Evolutionary conservation across 2,797 vertebrate genomes (phyloP).

Genomic region (Scarus forsteni): DNA sequence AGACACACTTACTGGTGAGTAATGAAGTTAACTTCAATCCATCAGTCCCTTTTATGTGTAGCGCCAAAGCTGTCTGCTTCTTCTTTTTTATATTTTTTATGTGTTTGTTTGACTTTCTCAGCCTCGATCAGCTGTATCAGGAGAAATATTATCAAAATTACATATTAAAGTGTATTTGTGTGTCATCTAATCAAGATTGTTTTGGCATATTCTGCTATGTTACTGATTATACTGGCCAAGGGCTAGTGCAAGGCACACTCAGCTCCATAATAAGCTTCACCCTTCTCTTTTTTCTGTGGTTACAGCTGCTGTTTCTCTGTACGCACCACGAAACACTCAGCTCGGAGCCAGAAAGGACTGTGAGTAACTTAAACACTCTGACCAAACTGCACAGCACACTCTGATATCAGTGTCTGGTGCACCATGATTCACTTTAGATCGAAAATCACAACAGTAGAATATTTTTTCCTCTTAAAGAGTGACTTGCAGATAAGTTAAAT

Average conservation of each 20-base stretch:
- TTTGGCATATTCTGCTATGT: no score
- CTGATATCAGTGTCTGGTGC: neutral
- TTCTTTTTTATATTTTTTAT: no score
- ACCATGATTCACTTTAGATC: neutral
- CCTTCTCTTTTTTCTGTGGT: constrained; percentile 46
- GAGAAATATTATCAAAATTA: constrained; percentile 15
- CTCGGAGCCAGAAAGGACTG: constrained; percentile 85
- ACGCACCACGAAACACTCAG: constrained; percentile 75
- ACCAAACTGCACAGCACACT: constrained; percentile 9
- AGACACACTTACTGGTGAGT: constrained; percentile 90
- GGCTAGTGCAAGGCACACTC: no score
- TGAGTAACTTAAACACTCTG: constrained; percentile 64
- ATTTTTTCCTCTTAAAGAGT: no score
- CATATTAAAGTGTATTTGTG: neutral
- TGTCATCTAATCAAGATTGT: neutral
- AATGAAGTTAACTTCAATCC: neutral
- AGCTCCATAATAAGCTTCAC: constrained; percentile 15
- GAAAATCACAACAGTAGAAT: neutral
- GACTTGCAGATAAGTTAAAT: no score
- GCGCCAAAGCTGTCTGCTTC: no score
- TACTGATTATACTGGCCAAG: no score
- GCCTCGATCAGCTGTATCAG: constrained; percentile 11
- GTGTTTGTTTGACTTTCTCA: neutral
- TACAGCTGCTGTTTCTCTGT: constrained; percentile 80
- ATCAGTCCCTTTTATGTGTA: no score